A percentile compares a stretch with the other conserved stretches of the same genome.
Conservation (phyloP, 2,888 invertebrate genomes). For the Laothoe populi region DNA sequence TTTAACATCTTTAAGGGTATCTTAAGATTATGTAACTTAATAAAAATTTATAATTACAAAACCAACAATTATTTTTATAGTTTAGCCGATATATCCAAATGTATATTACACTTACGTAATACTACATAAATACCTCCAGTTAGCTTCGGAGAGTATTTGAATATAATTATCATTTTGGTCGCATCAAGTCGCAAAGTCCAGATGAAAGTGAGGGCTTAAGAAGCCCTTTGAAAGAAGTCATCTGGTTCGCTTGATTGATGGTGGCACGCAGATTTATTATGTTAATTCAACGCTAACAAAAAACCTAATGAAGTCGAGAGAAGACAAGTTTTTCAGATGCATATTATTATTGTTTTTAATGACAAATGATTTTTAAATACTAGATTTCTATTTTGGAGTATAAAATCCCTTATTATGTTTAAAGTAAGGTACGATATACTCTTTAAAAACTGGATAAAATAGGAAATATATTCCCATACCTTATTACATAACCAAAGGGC, state of each 20-base stretch:
- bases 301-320: slow-evolving; percentile 43
- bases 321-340: slow-evolving; percentile 30
- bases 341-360: neutral
- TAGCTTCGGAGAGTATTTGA: slow-evolving; percentile 34
- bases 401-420: no score
- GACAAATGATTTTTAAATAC: neutral
- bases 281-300: slow-evolving; percentile 70
- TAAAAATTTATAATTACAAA: no score
- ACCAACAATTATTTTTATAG: no score
- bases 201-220: slow-evolving; percentile 82
- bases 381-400: neutral
- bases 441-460: neutral
- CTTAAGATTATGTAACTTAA: no score
- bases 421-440: no score
- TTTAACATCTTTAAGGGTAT: no score
- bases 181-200: slow-evolving; percentile 49
- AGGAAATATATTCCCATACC: no score
- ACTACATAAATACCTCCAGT: neutral
- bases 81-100: no score
- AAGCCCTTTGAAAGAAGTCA: slow-evolving; percentile 77
- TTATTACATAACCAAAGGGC: no score
- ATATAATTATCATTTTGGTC: slow-evolving; percentile 58
- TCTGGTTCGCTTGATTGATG: slow-evolving; percentile 75
- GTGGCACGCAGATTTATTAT: slow-evolving; percentile 75
- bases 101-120: neutral